Evolutionary conservation across 2,797 vertebrate species (phyloP).

Genomic region (Oryzias sinensis): DNA sequence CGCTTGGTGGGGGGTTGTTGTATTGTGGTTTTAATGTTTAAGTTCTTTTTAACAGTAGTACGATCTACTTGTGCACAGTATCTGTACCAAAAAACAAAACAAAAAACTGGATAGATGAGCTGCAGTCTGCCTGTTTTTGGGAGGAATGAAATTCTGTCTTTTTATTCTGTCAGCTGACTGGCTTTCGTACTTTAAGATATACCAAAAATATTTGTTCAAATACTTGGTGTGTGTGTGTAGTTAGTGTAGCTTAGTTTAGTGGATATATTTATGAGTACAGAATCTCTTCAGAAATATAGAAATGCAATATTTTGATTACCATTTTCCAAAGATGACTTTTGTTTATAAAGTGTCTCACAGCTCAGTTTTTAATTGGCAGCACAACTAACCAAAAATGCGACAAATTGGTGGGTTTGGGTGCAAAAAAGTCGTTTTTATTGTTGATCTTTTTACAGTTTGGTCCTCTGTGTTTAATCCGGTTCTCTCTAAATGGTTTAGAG

Average conservation of each 20-base stretch:
- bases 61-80: slow-evolving; percentile 86
- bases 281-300: slow-evolving; percentile 80
- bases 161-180: slow-evolving; percentile 70
- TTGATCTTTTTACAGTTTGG: slow-evolving; percentile 32
- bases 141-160: slow-evolving; percentile 71
- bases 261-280: slow-evolving; percentile 83
- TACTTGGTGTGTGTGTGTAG: slow-evolving; percentile 83
- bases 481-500: slow-evolving; percentile 51
- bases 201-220: slow-evolving; percentile 87
- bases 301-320: slow-evolving; percentile 86
- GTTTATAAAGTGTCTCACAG: slow-evolving; percentile 49
- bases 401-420: slow-evolving; percentile 31
- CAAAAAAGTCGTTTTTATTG: slow-evolving; percentile 42
- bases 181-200: slow-evolving; percentile 80
- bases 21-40: slow-evolving; percentile 39
- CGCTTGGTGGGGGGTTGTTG: slow-evolving; percentile 47
- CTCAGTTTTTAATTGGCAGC: slow-evolving; percentile 72
- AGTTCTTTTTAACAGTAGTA: slow-evolving; percentile 65
- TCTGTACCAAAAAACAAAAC: slow-evolving; percentile 81
- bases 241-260: slow-evolving; percentile 81
- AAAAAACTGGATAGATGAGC: slow-evolving; percentile 81
- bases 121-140: slow-evolving; percentile 78
- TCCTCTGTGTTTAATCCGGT: slow-evolving; percentile 44
- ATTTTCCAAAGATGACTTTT: slow-evolving; percentile 81
- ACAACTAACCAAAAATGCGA: slow-evolving; percentile 74